Conservation (phyloP, 1,140 invertebrate genomes). For the Philotrypesis tridentata region DNA sequence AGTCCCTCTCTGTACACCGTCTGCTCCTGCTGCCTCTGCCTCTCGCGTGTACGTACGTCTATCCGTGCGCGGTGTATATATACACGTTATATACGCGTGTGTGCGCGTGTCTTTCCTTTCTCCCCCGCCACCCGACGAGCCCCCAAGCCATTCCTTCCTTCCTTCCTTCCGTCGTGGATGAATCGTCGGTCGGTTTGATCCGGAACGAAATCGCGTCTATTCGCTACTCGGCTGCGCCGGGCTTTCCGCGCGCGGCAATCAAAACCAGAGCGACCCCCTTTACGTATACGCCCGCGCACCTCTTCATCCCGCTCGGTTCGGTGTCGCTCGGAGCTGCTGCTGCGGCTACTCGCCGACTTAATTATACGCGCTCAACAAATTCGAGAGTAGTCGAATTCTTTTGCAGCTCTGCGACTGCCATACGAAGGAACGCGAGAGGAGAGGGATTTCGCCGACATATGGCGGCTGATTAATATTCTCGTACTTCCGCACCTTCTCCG, state of each 20-base stretch:
- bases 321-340: slow-evolving; percentile 10
- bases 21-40: too few relatives aligned
- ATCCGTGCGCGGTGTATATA: too few relatives aligned
- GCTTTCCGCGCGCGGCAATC: slow-evolving; percentile 33
- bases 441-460: not conserved
- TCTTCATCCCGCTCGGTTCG: not conserved
- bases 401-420: too few relatives aligned
- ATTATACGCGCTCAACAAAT: slow-evolving; percentile 42
- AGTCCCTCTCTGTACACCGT: not conserved
- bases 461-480: slow-evolving; percentile 60
- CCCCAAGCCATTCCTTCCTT: not conserved
- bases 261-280: slow-evolving; percentile 21
- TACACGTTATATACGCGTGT: too few relatives aligned
- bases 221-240: slow-evolving; percentile 50
- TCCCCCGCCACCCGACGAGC: slow-evolving; percentile 45
- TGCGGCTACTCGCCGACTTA: slow-evolving; percentile 26
- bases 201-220: slow-evolving; percentile 59
- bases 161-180: slow-evolving; percentile 41
- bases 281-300: not conserved
- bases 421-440: not conserved
- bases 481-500: slow-evolving; percentile 1
- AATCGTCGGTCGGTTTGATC: slow-evolving; percentile 56
- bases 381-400: slow-evolving; percentile 29
- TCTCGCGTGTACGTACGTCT: not conserved
- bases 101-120: slow-evolving; percentile 25